Percentiles rank a stretch among this genome's conserved stretches.
Conservation (phyloP, 2,888 invertebrate species). For the Isotomurus palustris region DNA sequence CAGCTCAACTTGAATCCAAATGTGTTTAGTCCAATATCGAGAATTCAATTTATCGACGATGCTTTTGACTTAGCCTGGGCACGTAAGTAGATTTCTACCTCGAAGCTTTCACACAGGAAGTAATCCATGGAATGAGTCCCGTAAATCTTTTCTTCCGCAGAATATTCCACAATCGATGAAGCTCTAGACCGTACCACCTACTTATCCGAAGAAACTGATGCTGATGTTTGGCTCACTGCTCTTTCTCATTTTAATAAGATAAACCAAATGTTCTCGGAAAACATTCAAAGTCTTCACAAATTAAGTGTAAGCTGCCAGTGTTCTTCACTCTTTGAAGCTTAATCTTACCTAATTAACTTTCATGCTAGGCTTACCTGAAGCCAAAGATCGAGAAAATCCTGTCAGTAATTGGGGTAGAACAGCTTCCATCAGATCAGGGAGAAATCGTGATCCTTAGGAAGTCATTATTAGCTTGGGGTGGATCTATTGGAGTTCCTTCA, state of each 20-base stretch:
- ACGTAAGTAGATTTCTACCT: slow-evolving; percentile 17
- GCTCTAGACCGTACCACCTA: slow-evolving; percentile 1
- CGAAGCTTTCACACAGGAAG: not conserved
- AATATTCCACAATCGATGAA: not conserved
- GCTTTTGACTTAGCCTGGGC: slow-evolving; percentile 31
- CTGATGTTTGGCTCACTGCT: not conserved
- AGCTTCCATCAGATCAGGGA: not conserved
- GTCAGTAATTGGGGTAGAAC: not conserved
- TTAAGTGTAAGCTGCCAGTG: slow-evolving; percentile 4
- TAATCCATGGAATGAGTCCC: not conserved
- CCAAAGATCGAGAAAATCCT: not conserved
- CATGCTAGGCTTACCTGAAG: not conserved
- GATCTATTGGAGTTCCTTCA: not conserved
- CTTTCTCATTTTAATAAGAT: not conserved
- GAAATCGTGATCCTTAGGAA: not conserved
- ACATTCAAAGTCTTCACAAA: too few species aligned
- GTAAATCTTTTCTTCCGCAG: not conserved
- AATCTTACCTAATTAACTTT: not conserved
- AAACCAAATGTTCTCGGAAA: not conserved
- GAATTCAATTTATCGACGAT: slow-evolving; percentile 40
- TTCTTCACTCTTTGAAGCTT: not conserved
- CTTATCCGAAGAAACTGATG: not conserved
- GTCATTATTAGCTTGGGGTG: not conserved
- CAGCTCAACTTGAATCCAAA: not conserved
- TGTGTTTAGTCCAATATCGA: slow-evolving; percentile 24